These are phyloP conservation scores for Leptinotarsa rubiginosa DNA, from an alignment of 2,888 invertebrate species.

Conservation along the genomic window DNA sequence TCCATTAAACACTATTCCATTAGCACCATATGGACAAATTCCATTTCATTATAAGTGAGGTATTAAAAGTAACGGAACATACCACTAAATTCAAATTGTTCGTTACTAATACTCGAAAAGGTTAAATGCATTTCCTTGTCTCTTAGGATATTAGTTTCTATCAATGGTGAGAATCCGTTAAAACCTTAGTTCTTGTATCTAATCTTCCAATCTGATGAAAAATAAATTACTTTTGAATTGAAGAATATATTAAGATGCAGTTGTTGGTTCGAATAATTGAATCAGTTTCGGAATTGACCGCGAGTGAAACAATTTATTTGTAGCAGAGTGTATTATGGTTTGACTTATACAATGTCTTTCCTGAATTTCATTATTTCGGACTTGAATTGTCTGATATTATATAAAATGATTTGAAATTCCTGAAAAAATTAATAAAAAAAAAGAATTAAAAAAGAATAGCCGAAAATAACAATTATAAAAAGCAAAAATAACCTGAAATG, in stretches of 20 bases:
- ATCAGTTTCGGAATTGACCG: too few relatives aligned
- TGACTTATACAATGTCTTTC: too few relatives aligned
- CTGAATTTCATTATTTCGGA: too few relatives aligned
- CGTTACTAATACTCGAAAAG: conserved; percentile 2
- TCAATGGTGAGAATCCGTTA: not conserved
- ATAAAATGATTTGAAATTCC: too few relatives aligned
- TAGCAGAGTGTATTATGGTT: too few relatives aligned
- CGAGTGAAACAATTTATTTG: too few relatives aligned
- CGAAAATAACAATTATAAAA: too few relatives aligned
- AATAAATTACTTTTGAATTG: not conserved
- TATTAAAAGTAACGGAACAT: conserved; percentile 17
- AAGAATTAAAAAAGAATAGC: too few relatives aligned
- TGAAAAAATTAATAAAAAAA: too few relatives aligned
- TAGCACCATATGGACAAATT: conserved; percentile 6
- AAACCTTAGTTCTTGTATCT: not conserved
- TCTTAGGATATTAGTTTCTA: not conserved
- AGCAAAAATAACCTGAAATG: too few relatives aligned
- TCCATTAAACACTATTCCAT: conserved; percentile 5
- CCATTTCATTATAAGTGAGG: conserved; percentile 5
- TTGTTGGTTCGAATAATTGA: not conserved
- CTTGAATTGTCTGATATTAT: too few relatives aligned
- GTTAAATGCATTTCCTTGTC: conserved; percentile 12
- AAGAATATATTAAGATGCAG: not conserved
- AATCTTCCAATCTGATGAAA: not conserved
- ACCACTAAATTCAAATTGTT: conserved; percentile 10